phyloP scores from a whole-genome alignment of 2,888 invertebrate species.

The Temnothorax ravouxi region DNA sequence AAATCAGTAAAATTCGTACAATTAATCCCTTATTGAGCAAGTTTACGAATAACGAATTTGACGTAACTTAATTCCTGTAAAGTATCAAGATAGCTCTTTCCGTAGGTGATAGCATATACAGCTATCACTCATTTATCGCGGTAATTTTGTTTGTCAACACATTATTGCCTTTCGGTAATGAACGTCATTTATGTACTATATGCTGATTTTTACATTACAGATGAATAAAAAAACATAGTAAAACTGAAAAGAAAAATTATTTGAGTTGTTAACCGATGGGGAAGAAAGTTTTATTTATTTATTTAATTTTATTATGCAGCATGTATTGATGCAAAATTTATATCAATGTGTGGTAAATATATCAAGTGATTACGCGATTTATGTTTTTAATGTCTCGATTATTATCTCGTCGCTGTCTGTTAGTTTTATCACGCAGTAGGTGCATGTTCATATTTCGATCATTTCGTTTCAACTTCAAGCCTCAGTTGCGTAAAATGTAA shows the following conservation, averaged over 20 bases:
- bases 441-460: not conserved
- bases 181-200: not conserved
- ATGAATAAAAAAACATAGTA: not conserved
- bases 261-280: not conserved
- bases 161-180: not conserved
- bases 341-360: not conserved
- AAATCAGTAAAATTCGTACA: not conserved
- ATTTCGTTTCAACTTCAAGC: not conserved
- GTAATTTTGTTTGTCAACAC: not conserved
- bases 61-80: not conserved
- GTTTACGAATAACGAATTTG: not conserved
- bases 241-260: not conserved
- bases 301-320: not conserved
- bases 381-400: not conserved
- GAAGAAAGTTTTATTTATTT: not conserved
- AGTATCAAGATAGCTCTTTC: not conserved
- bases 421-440: not conserved
- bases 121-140: not conserved
- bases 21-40: not conserved
- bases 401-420: not conserved
- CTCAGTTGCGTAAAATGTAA: conserved; percentile 1
- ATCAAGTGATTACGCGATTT: not conserved
- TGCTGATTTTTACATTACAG: not conserved
- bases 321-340: not conserved
- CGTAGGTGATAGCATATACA: not conserved